A percentile compares a stretch with the other conserved stretches of the same genome.
Evolutionary conservation across 2,888 invertebrate species (phyloP).

Genomic region (Hesperia comma): DNA sequence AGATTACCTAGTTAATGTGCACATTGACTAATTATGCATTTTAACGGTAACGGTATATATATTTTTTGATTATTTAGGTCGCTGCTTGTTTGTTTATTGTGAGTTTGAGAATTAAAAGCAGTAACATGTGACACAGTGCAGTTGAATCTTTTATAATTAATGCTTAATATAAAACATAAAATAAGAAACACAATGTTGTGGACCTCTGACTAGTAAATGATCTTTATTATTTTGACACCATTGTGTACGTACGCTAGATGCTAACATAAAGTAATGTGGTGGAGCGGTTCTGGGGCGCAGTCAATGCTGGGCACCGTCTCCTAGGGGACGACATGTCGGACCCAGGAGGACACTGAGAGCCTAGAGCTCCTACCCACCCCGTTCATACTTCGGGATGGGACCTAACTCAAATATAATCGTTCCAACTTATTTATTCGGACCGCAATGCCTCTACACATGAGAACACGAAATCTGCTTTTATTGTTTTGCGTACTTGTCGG

Average conservation of each 20-base stretch:
- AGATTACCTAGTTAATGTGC: too few species aligned
- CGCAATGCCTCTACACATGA: conserved; percentile 75
- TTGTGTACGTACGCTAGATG: conserved; percentile 62
- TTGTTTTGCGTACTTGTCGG: conserved; percentile 66
- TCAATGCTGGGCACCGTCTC: conserved; percentile 57
- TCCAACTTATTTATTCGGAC: conserved; percentile 66
- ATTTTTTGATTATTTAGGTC: too few species aligned
- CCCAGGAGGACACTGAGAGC: conserved; percentile 19
- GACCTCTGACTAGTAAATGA: conserved; percentile 58
- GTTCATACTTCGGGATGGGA: conserved; percentile 70
- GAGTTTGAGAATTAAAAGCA: too few species aligned
- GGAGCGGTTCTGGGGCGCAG: conserved; percentile 41
- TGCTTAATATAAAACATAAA: too few species aligned
- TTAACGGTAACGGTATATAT: too few species aligned
- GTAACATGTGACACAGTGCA: too few species aligned
- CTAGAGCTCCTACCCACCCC: conserved; percentile 40
- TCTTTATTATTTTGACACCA: conserved; percentile 77
- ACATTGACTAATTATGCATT: too few species aligned
- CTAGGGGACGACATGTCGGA: conserved; percentile 28
- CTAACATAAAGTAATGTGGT: conserved; percentile 58
- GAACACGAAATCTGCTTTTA: conserved; percentile 63
- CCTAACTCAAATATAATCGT: conserved; percentile 63
- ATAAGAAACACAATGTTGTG: background rate
- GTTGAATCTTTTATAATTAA: too few species aligned
- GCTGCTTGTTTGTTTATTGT: too few species aligned